Evolutionary conservation across 2,113 vertebrate genomes (phyloP).

Genomic region (Aviceda subcristata): DNA sequence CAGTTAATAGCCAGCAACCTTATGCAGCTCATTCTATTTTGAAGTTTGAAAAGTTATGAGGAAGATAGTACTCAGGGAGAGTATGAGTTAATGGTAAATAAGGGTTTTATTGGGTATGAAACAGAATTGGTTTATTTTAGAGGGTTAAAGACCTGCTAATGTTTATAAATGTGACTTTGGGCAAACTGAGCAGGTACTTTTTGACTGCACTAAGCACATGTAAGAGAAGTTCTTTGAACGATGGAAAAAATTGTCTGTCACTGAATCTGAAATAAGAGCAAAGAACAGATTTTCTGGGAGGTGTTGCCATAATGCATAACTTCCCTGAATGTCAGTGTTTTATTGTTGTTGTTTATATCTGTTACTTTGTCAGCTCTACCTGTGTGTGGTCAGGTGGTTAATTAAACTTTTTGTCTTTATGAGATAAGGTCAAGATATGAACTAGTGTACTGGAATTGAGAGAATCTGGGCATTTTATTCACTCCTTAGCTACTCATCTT

Average conservation of each 20-base stretch:
- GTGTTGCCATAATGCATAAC: not conserved
- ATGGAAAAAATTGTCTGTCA: not conserved
- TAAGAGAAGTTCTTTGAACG: not conserved
- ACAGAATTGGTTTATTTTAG: not conserved
- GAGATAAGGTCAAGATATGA: not conserved
- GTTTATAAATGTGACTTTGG: not conserved
- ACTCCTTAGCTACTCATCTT: not conserved
- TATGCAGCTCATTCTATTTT: not conserved
- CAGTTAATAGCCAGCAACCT: not conserved
- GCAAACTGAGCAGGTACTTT: not conserved
- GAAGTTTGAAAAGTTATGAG: not conserved
- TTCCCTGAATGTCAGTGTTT: not conserved
- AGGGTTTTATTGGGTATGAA: not conserved
- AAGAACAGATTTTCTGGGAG: not conserved
- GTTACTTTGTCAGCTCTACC: not conserved
- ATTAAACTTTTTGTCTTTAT: not conserved
- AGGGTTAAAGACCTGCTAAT: not conserved
- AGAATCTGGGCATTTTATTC: not conserved
- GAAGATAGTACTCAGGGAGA: not conserved
- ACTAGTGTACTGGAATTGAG: not conserved
- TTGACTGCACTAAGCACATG: not conserved
- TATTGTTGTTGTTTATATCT: not conserved
- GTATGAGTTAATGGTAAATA: not conserved
- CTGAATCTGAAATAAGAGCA: not conserved
- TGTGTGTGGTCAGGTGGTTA: not conserved